These are phyloP conservation scores for Alentia gelatinosa DNA, from an alignment of 2,888 invertebrate genomes.

Conservation along the genomic window DNA sequence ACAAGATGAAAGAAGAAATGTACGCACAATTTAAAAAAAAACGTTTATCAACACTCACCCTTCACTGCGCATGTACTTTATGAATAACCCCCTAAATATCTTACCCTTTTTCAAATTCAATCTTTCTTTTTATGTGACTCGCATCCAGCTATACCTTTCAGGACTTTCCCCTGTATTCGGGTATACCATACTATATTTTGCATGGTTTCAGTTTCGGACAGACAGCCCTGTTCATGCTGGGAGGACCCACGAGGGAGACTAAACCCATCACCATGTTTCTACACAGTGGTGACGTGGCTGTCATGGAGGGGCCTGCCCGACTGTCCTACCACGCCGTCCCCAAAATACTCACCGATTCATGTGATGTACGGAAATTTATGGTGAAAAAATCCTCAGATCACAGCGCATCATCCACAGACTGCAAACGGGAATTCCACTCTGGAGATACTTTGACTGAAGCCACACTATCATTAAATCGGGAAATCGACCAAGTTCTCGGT, in stretches of 20 bases:
- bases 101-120: no score
- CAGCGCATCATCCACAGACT: not conserved
- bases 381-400: not conserved
- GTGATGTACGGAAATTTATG: not conserved
- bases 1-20: no score
- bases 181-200: no score
- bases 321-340: constrained; percentile 97
- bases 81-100: no score
- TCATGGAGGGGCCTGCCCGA: constrained; percentile 93
- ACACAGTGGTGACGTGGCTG: constrained; percentile 92
- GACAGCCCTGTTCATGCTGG: constrained; percentile 95
- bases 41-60: no score
- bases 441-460: no score
- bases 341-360: constrained; percentile 83
- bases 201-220: constrained; percentile 95
- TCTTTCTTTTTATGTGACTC: no score
- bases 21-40: no score
- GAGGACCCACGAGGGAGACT: constrained; percentile 86
- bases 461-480: not conserved
- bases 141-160: no score
- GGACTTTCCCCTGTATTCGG: no score
- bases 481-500: not conserved
- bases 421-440: no score
- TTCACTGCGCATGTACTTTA: no score
- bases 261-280: constrained; percentile 84